Conservation (phyloP, 2,113 vertebrate species). For the Oplegnathus fasciatus region DNA sequence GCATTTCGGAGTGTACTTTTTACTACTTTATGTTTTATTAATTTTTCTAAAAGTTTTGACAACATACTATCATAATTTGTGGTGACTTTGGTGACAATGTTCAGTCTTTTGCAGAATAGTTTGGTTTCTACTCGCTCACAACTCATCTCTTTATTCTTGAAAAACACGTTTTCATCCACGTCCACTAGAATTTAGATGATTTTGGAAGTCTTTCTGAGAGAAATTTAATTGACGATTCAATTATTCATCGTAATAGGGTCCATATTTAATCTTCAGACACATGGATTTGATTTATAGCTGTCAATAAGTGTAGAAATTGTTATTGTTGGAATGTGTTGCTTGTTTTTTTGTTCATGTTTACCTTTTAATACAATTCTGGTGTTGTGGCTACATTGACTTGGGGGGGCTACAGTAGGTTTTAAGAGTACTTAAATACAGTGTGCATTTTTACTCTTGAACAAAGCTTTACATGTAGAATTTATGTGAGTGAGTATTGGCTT, state of each 20-base stretch:
- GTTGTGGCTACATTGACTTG: not conserved
- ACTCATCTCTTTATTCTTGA: not conserved
- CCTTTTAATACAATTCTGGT: not conserved
- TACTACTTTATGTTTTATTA: not conserved
- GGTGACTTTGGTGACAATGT: not conserved
- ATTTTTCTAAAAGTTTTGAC: not conserved
- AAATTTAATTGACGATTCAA: not conserved
- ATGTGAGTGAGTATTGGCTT: conserved; percentile 15
- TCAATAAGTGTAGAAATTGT: not conserved
- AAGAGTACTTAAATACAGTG: not conserved
- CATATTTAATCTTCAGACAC: not conserved
- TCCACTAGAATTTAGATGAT: not conserved
- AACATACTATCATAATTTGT: not conserved
- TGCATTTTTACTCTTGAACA: not conserved
- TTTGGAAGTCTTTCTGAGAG: not conserved
- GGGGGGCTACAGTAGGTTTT: not conserved
- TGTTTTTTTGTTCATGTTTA: not conserved
- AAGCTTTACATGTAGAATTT: not conserved
- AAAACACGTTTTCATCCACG: not conserved
- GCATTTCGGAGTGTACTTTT: not conserved
- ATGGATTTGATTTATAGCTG: not conserved
- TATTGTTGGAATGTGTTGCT: not conserved
- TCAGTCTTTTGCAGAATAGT: not conserved
- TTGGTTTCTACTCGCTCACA: not conserved
- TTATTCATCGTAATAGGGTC: not conserved